Evolutionary conservation across 2,888 invertebrate genomes (phyloP).

Genomic region (Chelonus formosanus): DNA sequence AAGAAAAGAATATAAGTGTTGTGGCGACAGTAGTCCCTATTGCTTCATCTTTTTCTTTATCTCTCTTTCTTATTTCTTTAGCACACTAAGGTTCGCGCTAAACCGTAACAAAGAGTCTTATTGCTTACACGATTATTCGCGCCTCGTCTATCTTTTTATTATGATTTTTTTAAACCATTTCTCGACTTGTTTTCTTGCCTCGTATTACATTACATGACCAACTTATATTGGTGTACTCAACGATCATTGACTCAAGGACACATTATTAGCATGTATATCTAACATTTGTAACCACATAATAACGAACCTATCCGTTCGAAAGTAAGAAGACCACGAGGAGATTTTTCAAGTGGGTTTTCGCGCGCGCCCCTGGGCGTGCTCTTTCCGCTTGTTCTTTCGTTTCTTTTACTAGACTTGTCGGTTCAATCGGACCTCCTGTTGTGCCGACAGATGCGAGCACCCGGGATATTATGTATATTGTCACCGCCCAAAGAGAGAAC

Average conservation of each 20-base stretch:
- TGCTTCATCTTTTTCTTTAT: constrained; percentile 8
- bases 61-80: constrained; percentile 34
- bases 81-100: constrained; percentile 36
- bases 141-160: constrained; percentile 36
- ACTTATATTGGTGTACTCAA: background rate
- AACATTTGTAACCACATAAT: background rate
- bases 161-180: constrained; percentile 21
- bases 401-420: constrained; percentile 42
- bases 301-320: background rate
- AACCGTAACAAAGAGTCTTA: constrained; percentile 51
- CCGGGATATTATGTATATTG: constrained; percentile 52
- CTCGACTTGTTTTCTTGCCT: background rate
- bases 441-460: constrained; percentile 59
- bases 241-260: background rate
- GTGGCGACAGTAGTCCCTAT: constrained; percentile 3
- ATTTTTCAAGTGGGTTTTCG: constrained; percentile 26
- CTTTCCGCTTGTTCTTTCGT: constrained; percentile 15
- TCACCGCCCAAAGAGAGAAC: constrained; percentile 42
- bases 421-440: constrained; percentile 45
- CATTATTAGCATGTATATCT: constrained; percentile 5
- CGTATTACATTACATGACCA: background rate
- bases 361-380: constrained; percentile 31
- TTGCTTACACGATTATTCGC: constrained; percentile 53
- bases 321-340: constrained; percentile 10
- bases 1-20: constrained; percentile 19